Base-by-base conservation (phyloP, 2,113 vertebrate genomes). In the Mastomys natalensis region DNA sequence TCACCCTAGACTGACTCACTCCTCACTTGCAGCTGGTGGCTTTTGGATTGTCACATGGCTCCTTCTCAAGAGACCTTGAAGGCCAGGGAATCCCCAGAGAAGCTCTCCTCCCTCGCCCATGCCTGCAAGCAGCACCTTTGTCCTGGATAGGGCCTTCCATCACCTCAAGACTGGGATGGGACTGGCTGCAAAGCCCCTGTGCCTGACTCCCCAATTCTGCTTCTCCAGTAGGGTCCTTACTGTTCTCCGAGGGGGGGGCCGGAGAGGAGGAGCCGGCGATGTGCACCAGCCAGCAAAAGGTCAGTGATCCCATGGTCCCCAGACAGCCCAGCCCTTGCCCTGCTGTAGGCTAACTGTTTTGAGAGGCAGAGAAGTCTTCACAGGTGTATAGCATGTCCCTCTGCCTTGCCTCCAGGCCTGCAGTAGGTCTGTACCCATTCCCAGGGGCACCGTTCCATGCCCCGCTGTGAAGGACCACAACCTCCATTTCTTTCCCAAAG, bases 211-310 rank as follows among this genome's bases (percentile, higher is more conserved):
- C 97, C 97, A 97, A 97, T 98, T 98, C 98, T 98, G 97, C 97
- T 98, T 98, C 97, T 98, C 96, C 98, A 98, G 98, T 97, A 98
- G 98, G 98, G 97, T 98, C 98, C 97, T 97, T 98, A 97, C 98
- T 98, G 95, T 98, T 98, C 98, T 98, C 98, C 96, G 98, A 98
- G 98, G 98, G 98, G 98, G 98, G 98, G 98, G 97, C 98, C 97
- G 98, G 97, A 98, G 98, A 98, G 97, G 97, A 98, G 97, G 97
- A 98, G 97, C 98, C 98, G 40, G 98, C 95, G 98, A 98, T 91
- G 98, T 97, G 96, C 98, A 98, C 93, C 98, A 98, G 97, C 89
- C 98, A 7, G 97, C 98, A 1, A 98, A 98, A 98, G 98, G 98
- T 98, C 96, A 98, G 98, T 98, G 98, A 94, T 60, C 16, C 92